phyloP scores from a whole-genome alignment of 1,140 invertebrate species.

The Pogonus chalceus region DNA sequence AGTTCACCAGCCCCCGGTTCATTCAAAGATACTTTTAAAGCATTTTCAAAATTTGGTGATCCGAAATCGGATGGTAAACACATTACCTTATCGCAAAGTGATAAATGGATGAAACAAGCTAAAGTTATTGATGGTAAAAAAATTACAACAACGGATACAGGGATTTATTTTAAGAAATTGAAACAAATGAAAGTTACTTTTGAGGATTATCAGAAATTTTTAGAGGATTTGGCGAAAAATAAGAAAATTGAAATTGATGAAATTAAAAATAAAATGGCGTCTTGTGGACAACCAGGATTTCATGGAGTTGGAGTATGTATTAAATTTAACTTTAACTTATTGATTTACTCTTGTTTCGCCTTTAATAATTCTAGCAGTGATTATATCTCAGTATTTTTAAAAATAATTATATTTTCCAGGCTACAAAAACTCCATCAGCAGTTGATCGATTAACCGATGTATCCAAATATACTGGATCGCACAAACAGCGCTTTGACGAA shows the following conservation, averaged over 20 bases:
- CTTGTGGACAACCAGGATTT: conserved; percentile 42
- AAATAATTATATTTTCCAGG: not conserved
- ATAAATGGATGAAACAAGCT: conserved; percentile 72
- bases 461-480: conserved; percentile 82
- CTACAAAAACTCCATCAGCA: conserved; percentile 26
- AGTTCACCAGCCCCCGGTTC: conserved; percentile 4
- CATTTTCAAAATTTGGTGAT: conserved; percentile 61
- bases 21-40: conserved; percentile 35
- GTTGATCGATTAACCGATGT: conserved; percentile 83
- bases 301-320: conserved; percentile 31
- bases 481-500: conserved; percentile 80
- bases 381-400: not conserved
- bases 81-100: conserved; percentile 56
- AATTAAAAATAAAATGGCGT: conserved; percentile 44
- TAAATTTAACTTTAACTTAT: not conserved
- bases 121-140: conserved; percentile 60
- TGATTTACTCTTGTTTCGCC: not conserved
- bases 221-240: conserved; percentile 46
- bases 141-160: conserved; percentile 59
- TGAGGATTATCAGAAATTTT: conserved; percentile 45
- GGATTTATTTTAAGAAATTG: conserved; percentile 55
- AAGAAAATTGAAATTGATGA: conserved; percentile 46
- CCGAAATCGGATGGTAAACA: conserved; percentile 52
- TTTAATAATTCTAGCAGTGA: not conserved
- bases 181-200: conserved; percentile 45